phyloP scores from a whole-genome alignment of 2,113 vertebrate species.

The Oceanodroma tethys region DNA sequence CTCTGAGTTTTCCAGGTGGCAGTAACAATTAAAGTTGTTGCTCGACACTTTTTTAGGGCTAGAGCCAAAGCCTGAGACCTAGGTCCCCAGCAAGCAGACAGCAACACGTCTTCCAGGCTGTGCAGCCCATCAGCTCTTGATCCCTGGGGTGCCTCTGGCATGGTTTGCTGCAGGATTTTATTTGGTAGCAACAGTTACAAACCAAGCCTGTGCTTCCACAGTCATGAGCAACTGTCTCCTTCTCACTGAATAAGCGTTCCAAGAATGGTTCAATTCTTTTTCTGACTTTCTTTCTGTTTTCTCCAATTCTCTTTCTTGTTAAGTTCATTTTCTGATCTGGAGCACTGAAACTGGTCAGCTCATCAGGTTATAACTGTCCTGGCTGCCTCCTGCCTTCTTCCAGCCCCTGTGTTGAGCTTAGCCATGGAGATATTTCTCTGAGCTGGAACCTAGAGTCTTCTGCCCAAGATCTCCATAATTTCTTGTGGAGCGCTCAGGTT shows the following conservation, averaged over 20 bases:
- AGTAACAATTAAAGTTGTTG: neutral
- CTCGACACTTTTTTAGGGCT: neutral
- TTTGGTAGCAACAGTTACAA: neutral
- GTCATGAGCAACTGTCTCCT: neutral
- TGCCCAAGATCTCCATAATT: neutral
- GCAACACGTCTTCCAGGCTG: neutral
- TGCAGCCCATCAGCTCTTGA: neutral
- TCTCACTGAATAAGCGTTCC: neutral
- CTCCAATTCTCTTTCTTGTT: neutral
- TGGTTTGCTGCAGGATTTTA: neutral
- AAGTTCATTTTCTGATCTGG: neutral
- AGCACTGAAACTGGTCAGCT: neutral
- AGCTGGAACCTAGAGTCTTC: neutral
- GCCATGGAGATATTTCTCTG: neutral
- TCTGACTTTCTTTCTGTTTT: neutral
- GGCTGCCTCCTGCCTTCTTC: neutral
- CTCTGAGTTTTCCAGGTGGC: neutral
- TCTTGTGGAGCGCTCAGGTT: neutral
- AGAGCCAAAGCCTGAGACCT: neutral
- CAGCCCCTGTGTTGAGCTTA: fast-evolving
- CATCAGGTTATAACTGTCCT: fast-evolving
- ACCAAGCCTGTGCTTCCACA: neutral
- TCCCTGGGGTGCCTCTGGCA: neutral
- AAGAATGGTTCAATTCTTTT: neutral
- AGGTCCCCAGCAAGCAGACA: neutral